Conservation (phyloP, 2,113 vertebrate species). For the Calonectris borealis region DNA sequence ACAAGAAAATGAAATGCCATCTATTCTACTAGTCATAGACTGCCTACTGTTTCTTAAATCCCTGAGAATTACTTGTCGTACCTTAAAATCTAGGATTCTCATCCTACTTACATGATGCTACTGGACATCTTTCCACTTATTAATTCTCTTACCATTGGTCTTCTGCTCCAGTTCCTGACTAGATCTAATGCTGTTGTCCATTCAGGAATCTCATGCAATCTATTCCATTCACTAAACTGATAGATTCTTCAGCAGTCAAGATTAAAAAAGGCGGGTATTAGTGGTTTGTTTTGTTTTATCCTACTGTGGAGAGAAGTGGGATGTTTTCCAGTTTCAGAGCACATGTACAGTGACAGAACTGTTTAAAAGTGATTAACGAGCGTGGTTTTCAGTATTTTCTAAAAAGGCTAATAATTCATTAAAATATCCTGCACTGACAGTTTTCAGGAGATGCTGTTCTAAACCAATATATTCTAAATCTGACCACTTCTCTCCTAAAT, state of each 20-base stretch:
- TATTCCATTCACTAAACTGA: background rate
- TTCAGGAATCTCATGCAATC: background rate
- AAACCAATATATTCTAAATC: background rate
- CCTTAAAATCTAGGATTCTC: background rate
- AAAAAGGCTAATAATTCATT: background rate
- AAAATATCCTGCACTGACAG: background rate
- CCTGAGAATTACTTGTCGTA: background rate
- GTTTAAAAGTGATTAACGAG: background rate
- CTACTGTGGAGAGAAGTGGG: background rate
- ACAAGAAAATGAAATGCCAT: background rate
- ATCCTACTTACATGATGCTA: background rate
- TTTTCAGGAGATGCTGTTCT: background rate
- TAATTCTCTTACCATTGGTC: background rate
- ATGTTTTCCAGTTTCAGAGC: background rate
- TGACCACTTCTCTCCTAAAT: background rate
- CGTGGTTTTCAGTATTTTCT: background rate
- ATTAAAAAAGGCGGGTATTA: background rate
- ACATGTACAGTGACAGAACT: background rate
- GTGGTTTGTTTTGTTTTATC: background rate
- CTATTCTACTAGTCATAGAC: background rate
- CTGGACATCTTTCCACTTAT: constrained; percentile 26
- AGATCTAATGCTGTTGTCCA: background rate
- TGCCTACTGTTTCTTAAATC: background rate
- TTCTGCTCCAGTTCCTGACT: constrained; percentile 55
- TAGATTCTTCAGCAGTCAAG: background rate